A percentile compares a stretch with the other conserved stretches of the same genome.
phyloP scores from a whole-genome alignment of 2,888 invertebrate genomes.

The Harmothoe impar region DNA sequence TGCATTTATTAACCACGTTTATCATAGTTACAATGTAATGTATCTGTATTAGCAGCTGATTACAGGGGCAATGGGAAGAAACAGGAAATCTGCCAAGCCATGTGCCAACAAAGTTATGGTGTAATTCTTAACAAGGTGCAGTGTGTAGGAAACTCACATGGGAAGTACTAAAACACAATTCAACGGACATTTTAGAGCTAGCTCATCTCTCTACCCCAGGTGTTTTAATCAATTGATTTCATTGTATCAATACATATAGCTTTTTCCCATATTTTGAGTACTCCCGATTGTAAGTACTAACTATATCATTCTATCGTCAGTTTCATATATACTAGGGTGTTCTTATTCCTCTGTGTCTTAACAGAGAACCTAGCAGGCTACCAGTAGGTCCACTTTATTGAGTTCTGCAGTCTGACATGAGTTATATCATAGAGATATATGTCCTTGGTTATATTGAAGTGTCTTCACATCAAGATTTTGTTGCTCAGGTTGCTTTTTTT shows the following conservation, averaged over 20 bases:
- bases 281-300: background rate
- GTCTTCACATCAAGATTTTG: too few relatives aligned
- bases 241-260: background rate
- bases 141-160: background rate
- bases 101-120: background rate
- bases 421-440: too few relatives aligned
- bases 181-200: background rate
- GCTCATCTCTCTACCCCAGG: background rate
- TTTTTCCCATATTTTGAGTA: background rate
- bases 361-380: too few relatives aligned
- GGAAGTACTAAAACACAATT: background rate
- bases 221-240: background rate
- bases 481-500: too few relatives aligned
- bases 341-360: too few relatives aligned
- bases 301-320: too few relatives aligned
- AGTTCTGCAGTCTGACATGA: too few relatives aligned
- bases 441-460: too few relatives aligned
- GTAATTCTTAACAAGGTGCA: slow-evolving; percentile 17
- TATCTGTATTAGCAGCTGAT: too few relatives aligned
- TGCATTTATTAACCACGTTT: slow-evolving; percentile 27
- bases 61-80: background rate
- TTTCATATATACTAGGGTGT: too few relatives aligned
- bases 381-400: too few relatives aligned
- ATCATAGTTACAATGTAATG: background rate
- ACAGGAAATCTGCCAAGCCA: background rate